Percentiles rank a stretch among this genome's conserved stretches.
Evolutionary conservation across 2,888 invertebrate genomes (phyloP).

Genomic region (Melitaea athalia): DNA sequence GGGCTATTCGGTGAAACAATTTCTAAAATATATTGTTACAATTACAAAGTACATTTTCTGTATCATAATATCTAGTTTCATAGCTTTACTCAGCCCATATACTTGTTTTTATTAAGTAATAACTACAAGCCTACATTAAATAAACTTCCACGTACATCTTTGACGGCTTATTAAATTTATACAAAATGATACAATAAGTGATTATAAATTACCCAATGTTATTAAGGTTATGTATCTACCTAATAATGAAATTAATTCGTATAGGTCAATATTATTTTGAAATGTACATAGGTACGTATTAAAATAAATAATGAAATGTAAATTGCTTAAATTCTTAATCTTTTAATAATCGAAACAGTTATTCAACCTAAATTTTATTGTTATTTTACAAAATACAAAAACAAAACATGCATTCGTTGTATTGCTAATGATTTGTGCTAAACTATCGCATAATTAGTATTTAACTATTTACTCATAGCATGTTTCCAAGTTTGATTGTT

Average conservation of each 20-base stretch:
- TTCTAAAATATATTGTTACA: neutral
- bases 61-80: neutral
- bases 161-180: too few relatives aligned
- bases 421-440: neutral
- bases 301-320: constrained; percentile 2
- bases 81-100: neutral
- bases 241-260: neutral
- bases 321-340: neutral
- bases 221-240: neutral
- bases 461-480: neutral
- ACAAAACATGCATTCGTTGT: neutral
- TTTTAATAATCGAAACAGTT: neutral
- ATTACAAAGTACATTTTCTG: neutral
- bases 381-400: neutral
- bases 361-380: neutral
- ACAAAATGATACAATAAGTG: neutral
- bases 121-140: too few relatives aligned
- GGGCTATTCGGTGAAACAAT: constrained; percentile 13
- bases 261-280: neutral
- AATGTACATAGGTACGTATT: neutral
- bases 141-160: too few relatives aligned
- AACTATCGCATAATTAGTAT: constrained; percentile 12
- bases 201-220: neutral
- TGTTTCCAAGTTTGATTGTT: constrained; percentile 8
- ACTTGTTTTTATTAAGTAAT: neutral